Percentiles rank a stretch among this genome's conserved stretches.
Conservation (phyloP, 2,113 vertebrate genomes). For the Callorhinus ursinus region DNA sequence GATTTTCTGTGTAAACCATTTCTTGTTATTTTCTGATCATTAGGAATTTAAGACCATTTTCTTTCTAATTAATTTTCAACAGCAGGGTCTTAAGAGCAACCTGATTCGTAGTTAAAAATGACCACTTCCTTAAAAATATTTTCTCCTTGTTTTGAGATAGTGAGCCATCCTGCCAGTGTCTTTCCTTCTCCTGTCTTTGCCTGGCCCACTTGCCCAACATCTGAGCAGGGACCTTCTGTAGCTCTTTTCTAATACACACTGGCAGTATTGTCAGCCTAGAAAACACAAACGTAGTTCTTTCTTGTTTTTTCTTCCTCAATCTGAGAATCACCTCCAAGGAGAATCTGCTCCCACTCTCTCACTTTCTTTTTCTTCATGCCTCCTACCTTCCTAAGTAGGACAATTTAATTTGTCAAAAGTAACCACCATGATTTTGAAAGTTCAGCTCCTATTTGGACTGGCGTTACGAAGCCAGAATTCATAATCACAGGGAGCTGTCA, state of each 20-base stretch:
- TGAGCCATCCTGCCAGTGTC: neutral
- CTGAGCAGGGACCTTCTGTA: neutral
- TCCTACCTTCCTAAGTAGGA: constrained; percentile 62
- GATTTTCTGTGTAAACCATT: constrained; percentile 41
- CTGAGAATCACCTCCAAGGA: constrained; percentile 61
- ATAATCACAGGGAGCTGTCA: constrained; percentile 76
- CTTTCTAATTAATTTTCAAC: constrained; percentile 75
- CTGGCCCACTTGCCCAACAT: neutral
- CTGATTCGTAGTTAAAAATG: constrained; percentile 66
- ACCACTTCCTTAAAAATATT: constrained; percentile 45
- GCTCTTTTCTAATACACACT: constrained; percentile 56
- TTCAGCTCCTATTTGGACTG: constrained; percentile 81
- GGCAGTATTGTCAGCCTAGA: constrained; percentile 30
- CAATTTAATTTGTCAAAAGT: constrained; percentile 77
- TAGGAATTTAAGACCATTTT: constrained; percentile 66
- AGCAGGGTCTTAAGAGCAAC: constrained; percentile 37
- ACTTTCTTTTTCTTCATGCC: constrained; percentile 56
- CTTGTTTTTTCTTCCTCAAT: constrained; percentile 34
- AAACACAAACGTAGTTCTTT: constrained; percentile 34
- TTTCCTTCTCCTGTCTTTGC: neutral
- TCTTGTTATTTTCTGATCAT: constrained; percentile 47
- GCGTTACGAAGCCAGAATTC: constrained; percentile 71
- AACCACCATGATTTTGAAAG: constrained; percentile 81
- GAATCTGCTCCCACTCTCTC: constrained; percentile 36
- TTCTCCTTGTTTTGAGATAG: constrained; percentile 63